phyloP scores from a whole-genome alignment of 2,888 invertebrate species.

The Lysandra coridon region DNA sequence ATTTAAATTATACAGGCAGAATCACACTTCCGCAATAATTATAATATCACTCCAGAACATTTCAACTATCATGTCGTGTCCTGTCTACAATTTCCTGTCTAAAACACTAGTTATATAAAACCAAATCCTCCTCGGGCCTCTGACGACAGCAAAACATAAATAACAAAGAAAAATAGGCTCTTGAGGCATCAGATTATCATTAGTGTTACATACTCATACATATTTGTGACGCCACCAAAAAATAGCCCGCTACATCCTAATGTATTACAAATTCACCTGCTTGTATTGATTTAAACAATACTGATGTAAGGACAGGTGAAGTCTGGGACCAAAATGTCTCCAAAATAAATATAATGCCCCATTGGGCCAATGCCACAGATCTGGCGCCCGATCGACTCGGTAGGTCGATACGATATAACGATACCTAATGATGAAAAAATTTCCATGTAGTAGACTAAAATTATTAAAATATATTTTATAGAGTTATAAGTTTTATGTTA shows the following conservation, averaged over 20 bases:
- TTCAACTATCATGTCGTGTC: background rate
- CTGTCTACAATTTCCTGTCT: background rate
- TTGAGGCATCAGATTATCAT: background rate
- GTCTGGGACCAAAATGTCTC: background rate
- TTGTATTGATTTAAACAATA: slow-evolving; percentile 48
- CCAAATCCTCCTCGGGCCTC: background rate
- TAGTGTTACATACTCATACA: slow-evolving; percentile 34
- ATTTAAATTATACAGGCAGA: too few species aligned
- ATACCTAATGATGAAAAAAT: too few species aligned
- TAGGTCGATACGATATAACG: too few species aligned
- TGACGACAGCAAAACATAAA: slow-evolving; percentile 5
- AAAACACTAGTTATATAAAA: slow-evolving; percentile 2
- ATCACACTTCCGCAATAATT: too few species aligned
- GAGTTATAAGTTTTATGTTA: too few species aligned
- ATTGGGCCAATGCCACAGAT: background rate
- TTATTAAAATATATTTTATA: too few species aligned
- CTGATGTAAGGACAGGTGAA: background rate
- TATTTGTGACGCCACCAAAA: slow-evolving; percentile 49
- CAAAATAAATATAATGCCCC: background rate
- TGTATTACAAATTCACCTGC: slow-evolving; percentile 74
- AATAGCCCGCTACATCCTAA: slow-evolving; percentile 54
- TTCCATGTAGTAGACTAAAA: too few species aligned
- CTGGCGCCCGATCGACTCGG: too few species aligned
- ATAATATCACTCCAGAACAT: too few species aligned
- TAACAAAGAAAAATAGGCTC: slow-evolving; percentile 5